Evolutionary conservation across 2,113 vertebrate genomes (phyloP).

Genomic region (Taurulus bubalis): DNA sequence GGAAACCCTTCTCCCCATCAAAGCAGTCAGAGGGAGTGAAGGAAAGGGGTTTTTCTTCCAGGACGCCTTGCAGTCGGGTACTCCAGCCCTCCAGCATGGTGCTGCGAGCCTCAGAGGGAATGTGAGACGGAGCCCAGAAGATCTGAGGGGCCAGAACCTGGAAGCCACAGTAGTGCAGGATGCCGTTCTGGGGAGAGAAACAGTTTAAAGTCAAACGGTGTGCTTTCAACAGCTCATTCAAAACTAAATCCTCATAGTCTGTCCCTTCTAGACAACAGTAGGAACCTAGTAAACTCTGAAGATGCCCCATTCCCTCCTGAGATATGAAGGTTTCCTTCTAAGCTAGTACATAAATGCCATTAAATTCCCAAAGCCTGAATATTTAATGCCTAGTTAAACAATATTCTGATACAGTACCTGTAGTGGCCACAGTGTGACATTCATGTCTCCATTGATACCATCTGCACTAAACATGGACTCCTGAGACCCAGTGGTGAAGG

Average conservation of each 20-base stretch:
- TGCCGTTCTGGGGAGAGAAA: constrained; percentile 78
- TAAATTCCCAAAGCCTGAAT: too few species aligned
- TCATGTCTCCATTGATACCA: constrained; percentile 88
- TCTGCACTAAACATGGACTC: constrained; percentile 84
- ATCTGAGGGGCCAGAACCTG: constrained; percentile 88
- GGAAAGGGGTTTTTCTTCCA: constrained; percentile 61
- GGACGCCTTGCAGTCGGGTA: constrained; percentile 60
- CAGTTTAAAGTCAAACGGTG: too few species aligned
- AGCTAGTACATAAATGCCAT: too few species aligned
- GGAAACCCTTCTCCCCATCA: constrained; percentile 76
- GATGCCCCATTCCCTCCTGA: too few species aligned
- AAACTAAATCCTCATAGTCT: too few species aligned
- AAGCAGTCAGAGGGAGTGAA: constrained; percentile 82
- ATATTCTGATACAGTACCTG: constrained; percentile 75
- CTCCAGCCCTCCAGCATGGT: constrained; percentile 75
- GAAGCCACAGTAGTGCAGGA: constrained; percentile 88
- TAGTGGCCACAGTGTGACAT: constrained; percentile 87
- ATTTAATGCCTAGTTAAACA: too few species aligned
- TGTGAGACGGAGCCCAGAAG: constrained; percentile 76
- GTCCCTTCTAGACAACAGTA: too few species aligned
- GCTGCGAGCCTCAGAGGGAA: constrained; percentile 55
- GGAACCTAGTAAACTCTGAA: too few species aligned
- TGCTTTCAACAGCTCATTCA: too few species aligned
- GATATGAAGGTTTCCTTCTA: too few species aligned
- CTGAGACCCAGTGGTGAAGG: constrained; percentile 86